Evolutionary conservation across 2,797 vertebrate species (phyloP).

Genomic region (Macropodus opercularis): DNA sequence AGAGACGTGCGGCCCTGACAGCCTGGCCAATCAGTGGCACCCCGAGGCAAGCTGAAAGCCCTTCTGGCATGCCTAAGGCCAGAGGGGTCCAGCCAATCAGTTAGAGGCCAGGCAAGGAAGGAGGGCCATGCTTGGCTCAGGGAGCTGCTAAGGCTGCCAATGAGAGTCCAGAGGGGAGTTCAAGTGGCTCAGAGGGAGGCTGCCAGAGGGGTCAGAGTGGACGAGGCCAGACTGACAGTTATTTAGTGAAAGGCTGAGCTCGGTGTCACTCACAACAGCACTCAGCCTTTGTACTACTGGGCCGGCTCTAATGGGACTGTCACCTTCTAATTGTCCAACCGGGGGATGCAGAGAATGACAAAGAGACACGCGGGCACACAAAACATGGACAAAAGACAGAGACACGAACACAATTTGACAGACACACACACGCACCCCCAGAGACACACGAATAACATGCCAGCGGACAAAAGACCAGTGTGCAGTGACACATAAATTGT

Average conservation of each 20-base stretch:
- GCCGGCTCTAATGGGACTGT: slow-evolving; percentile 73
- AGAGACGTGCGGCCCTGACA: slow-evolving; percentile 54
- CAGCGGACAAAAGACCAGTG: slow-evolving; percentile 13
- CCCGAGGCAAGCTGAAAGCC: slow-evolving; percentile 71
- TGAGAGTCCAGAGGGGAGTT: slow-evolving; percentile 58
- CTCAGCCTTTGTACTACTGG: slow-evolving; percentile 64
- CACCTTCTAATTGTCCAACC: slow-evolving; percentile 74
- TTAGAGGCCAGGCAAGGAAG: slow-evolving; percentile 68
- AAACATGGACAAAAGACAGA: slow-evolving; percentile 7
- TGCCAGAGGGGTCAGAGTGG: slow-evolving; percentile 72
- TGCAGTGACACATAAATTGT: background rate
- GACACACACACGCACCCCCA: background rate
- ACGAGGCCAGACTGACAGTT: slow-evolving; percentile 72
- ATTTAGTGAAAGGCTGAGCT: slow-evolving; percentile 71
- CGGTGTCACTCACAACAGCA: slow-evolving; percentile 68
- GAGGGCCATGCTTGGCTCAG: slow-evolving; percentile 65
- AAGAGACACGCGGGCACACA: slow-evolving; percentile 10
- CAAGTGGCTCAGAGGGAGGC: slow-evolving; percentile 66
- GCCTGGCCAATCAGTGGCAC: slow-evolving; percentile 72
- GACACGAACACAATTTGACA: background rate
- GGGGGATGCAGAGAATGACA: slow-evolving; percentile 60
- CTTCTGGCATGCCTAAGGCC: slow-evolving; percentile 71
- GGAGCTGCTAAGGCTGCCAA: slow-evolving; percentile 64
- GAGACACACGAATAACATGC: background rate
- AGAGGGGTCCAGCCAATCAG: slow-evolving; percentile 70